Evolutionary conservation across 2,797 vertebrate species (phyloP).

Genomic region (Amazonetta brasiliensis): DNA sequence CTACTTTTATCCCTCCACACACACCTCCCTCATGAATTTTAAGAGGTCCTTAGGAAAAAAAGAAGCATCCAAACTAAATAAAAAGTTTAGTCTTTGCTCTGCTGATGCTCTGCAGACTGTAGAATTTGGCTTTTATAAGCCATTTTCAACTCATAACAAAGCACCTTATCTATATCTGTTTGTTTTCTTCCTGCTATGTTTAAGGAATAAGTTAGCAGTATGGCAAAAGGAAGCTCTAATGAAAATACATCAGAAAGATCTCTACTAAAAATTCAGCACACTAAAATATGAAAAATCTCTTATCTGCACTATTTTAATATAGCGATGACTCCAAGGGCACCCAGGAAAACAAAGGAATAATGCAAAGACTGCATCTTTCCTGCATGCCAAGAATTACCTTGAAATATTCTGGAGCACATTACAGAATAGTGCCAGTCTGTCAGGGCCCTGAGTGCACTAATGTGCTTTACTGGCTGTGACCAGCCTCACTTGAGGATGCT

Average conservation of each 20-base stretch:
- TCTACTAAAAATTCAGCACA: neutral
- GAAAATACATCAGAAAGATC: neutral
- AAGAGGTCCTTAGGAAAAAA: neutral
- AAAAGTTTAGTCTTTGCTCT: neutral
- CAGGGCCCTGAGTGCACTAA: neutral
- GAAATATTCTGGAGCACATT: neutral
- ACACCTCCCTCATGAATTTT: neutral
- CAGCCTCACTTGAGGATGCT: neutral
- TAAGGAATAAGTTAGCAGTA: neutral
- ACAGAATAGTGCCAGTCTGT: neutral
- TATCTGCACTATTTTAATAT: neutral
- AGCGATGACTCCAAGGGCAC: rapidly evolving
- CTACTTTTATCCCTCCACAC: neutral
- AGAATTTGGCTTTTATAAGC: neutral
- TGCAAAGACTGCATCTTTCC: neutral
- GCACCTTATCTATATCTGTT: neutral
- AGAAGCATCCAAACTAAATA: neutral
- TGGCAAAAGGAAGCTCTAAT: neutral
- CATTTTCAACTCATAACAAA: neutral
- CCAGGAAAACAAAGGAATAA: neutral
- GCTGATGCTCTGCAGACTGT: neutral
- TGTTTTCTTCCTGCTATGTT: neutral
- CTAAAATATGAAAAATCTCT: neutral
- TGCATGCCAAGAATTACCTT: neutral
- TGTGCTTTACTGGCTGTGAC: neutral